Evolutionary conservation across 2,888 invertebrate species (phyloP), one percentile per base, ranked within the genome.

Genomic region (Periphyllus acericola): DNA sequence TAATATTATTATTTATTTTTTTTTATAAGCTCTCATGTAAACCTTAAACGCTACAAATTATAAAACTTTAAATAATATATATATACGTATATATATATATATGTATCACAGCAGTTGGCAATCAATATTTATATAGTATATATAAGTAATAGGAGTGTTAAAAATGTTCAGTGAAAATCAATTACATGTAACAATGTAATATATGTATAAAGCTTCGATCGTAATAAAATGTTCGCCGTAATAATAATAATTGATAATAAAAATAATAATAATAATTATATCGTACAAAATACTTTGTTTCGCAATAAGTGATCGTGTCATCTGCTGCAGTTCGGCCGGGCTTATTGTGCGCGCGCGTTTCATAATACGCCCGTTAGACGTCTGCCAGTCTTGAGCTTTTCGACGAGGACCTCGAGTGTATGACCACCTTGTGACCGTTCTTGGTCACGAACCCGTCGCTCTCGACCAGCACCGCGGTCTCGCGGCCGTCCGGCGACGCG

Each of bases 341-440:
- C n/a, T n/a, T n/a, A n/a, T n/a, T n/a, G n/a, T n/a, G n/a, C n/a
- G n/a, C n/a, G n/a, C n/a, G n/a, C n/a, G n/a, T n/a, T 32, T 55
- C 32, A 55, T 52, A 78, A 55, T 52, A 32, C 55, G 78, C 36
- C 25, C 34, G 55, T 95, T 96, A 97, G 93, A 97, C 97, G 93
- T 96, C 96, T 91, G 95, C 95, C 91, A 95, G 94, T 91, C 94
- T 93, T 91, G 96, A 96, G 92, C 96, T 95, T 92, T 95, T 94
- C 92, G 95, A 96, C 92, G 96, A 95, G 92, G 96, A 96, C 92
- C 96, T 95, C 93, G 95, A 96, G 93, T 96, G 96, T 92, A 97
- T 95, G 92, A 97, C 96, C 92, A 97, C 97, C 92, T 96, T 96
- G 93, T 96, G 96, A 91, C 95, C 96, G 92, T 96, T 97, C 93